Evolutionary conservation across 1,140 invertebrate genomes (phyloP).

Genomic region (Drosophila lowei): DNA sequence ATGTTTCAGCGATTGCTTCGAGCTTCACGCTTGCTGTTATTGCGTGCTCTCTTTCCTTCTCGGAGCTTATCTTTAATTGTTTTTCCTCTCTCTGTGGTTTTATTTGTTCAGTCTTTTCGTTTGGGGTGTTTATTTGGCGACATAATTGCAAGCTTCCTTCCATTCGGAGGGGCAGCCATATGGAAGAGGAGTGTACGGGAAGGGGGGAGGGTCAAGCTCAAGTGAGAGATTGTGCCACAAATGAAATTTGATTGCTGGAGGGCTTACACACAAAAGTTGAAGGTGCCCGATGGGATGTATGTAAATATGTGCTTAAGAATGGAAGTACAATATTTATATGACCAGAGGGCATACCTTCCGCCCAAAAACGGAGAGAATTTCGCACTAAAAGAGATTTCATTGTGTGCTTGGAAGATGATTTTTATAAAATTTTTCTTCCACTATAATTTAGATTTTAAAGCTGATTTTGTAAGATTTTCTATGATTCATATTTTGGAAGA

Average conservation of each 20-base stretch:
- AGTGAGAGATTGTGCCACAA: conserved; percentile 4
- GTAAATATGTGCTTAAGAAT: neutral
- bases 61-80: conserved; percentile 27
- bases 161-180: neutral
- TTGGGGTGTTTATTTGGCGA: conserved; percentile 26
- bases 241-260: conserved; percentile 10
- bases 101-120: conserved; percentile 20
- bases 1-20: conserved; percentile 12
- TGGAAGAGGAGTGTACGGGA: neutral
- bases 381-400: neutral
- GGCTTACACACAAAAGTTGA: neutral
- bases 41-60: conserved; percentile 6
- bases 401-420: too few species aligned
- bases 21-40: neutral
- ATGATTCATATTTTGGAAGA: too few species aligned
- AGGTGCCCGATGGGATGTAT: neutral
- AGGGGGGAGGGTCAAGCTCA: conserved; percentile 1
- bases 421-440: too few species aligned
- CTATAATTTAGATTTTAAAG: too few species aligned
- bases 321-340: neutral
- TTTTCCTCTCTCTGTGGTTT: conserved; percentile 5
- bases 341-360: too few species aligned
- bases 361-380: too few species aligned
- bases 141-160: conserved; percentile 22
- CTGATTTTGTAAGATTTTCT: too few species aligned